Evolutionary conservation across 2,797 vertebrate species (phyloP), one percentile per base, ranked within the genome.

Genomic region (Pygocentrus nattereri): DNA sequence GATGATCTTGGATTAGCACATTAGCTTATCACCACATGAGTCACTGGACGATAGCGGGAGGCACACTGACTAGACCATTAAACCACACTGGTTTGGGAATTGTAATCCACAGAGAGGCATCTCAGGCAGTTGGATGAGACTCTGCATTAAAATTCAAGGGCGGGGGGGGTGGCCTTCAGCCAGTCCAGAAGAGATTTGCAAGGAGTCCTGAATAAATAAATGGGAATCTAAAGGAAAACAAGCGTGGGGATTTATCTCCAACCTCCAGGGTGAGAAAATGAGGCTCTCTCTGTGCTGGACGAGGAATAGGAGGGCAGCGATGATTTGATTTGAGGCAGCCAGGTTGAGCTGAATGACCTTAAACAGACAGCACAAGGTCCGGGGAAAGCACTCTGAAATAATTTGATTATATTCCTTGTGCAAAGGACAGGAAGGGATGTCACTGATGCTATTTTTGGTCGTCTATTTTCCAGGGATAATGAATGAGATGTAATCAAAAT

Each of bases 391-490:
- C 74, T 76, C 72, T 13, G 10, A 25, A 68, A 73, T 75, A 5
- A 62, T 84, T 62, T 30, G 74, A 83, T 88, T 84, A 83, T 80
- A 83, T 76, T 83, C 71, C 58, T 59, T 41, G 52, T 19, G 76
- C 21, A 76, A 70, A 80, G 83, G 82, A 59, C 54, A 72, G 62
- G 19, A 74, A 61, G 50, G 59, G 78, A 84, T 78, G 23, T 82
- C 78, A 71, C 34, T 85, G 82, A 88, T 82, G 78, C 79, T 85
- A 79, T 71, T 85, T 89, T 85, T 82, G 59, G 18, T 68, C 1
- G 3, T 18, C 23, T 59, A 54, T 59, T 61, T 61, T 67, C 2
- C 34, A 44, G 49, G 27, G 68, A 62, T 62, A 64, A 61, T 65
- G 47, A 44, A 59, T 49, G 54, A 74, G 61, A 38, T 50, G 27